Conservation (phyloP, 2,797 vertebrate species). For the Apogon talboti region DNA sequence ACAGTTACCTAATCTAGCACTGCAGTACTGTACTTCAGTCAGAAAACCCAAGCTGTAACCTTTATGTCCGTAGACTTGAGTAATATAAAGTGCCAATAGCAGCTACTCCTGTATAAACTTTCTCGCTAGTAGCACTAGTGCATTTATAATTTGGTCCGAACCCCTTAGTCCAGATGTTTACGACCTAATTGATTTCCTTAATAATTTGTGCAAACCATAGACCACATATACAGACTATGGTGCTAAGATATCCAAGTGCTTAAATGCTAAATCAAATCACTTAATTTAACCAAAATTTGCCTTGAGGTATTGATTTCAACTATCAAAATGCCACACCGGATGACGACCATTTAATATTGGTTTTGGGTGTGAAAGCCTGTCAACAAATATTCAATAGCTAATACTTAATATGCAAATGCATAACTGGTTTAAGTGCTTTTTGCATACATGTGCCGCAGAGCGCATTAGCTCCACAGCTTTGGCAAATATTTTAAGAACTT, state of each 20-base stretch:
- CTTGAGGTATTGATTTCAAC: conserved; percentile 42
- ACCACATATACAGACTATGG: neutral
- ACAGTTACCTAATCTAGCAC: conserved; percentile 41
- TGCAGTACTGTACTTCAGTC: conserved; percentile 48
- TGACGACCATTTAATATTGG: conserved; percentile 16
- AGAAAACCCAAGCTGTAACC: conserved; percentile 49
- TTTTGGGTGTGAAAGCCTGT: conserved; percentile 38
- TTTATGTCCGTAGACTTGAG: conserved; percentile 38
- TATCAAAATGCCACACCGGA: conserved; percentile 43
- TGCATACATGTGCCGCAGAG: conserved; percentile 53
- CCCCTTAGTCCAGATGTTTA: conserved; percentile 20
- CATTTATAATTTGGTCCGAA: conserved; percentile 68
- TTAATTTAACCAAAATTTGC: conserved; percentile 17
- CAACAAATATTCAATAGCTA: conserved; percentile 34
- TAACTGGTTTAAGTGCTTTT: conserved; percentile 53
- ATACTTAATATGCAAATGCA: conserved; percentile 53
- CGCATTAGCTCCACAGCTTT: conserved; percentile 37
- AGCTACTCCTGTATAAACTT: conserved; percentile 56
- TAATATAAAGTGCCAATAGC: conserved; percentile 72
- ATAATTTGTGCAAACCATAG: conserved; percentile 35
- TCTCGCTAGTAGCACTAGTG: conserved; percentile 50
- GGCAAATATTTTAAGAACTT: conserved; percentile 48
- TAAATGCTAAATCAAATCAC: conserved; percentile 42
- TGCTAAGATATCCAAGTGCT: conserved; percentile 49
- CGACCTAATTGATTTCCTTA: conserved; percentile 22